Evolutionary conservation across 2,888 invertebrate species (phyloP), one percentile per base, ranked within the genome.

Genomic region (Thyatira batis): DNA sequence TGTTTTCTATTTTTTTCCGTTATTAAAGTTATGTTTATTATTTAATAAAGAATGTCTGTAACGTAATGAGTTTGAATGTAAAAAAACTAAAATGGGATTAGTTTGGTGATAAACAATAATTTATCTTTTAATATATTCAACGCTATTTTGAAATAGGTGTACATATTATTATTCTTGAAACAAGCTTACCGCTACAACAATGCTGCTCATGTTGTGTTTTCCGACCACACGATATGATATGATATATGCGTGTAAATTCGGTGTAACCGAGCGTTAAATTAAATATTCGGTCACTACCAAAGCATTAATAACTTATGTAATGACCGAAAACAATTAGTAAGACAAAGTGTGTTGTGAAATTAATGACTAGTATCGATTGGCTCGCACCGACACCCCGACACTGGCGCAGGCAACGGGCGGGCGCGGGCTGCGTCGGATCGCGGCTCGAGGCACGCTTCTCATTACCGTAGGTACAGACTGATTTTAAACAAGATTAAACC

Each of bases 341-440:
- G 33, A 33, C 33, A 33, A 33, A 13, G 50, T 25, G 39, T 10
- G 43, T 17, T 43, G 25, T 10, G 33, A 45, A 49, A 44, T 44
- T 21, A 49, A 28, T 43, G 49, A 50, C 67, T 71, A 68, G 67
- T 57, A 57, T 52, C 50, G 53, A 57, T 65, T 69, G 62, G 63
- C 58, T 63, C 54, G 50, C 49, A 54, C 11, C 49, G n/a, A n/a
- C n/a, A n/a, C n/a, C n/a, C n/a, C n/a, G n/a, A n/a, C n/a, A n/a
- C n/a, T n/a, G n/a, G n/a, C n/a, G n/a, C n/a, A n/a, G n/a, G n/a
- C n/a, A n/a, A n/a, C n/a, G 23, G 23, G 23, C 23, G 23, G 23
- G 23, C 23, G 33, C n/a, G n/a, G n/a, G n/a, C n/a, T n/a, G n/a
- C n/a, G n/a, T n/a, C n/a, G n/a, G n/a, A n/a, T n/a, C n/a, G 39